A percentile compares a stretch with the other conserved stretches of the same genome.
These are phyloP conservation scores for Ictalurus punctatus DNA, from an alignment of 2,113 vertebrate genomes.

Conservation along the genomic window DNA sequence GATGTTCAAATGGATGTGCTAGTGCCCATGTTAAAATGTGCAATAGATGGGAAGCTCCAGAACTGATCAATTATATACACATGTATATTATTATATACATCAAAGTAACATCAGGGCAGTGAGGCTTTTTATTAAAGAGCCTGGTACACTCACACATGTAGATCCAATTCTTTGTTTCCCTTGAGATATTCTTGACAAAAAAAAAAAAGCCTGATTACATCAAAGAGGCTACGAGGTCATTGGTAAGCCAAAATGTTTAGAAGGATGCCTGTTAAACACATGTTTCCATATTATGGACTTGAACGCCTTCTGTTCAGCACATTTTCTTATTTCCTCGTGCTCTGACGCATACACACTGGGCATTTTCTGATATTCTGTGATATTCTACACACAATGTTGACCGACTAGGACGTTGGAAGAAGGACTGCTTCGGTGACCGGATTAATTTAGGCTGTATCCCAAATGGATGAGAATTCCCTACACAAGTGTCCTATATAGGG, in stretches of 20 bases:
- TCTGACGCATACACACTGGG: neutral
- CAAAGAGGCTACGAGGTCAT: neutral
- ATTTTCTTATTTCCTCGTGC: neutral
- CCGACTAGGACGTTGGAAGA: neutral
- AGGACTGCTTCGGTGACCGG: neutral
- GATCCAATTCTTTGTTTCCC: no score
- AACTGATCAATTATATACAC: neutral
- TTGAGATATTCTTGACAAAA: neutral
- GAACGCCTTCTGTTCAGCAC: neutral
- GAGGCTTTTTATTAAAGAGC: neutral
- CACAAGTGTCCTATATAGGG: slow-evolving; percentile 14
- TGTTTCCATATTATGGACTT: neutral
- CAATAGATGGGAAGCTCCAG: neutral
- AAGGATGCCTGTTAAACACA: neutral
- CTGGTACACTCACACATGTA: no score
- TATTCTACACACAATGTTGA: neutral
- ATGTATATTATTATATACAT: neutral
- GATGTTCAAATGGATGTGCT: neutral
- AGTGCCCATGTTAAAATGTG: neutral
- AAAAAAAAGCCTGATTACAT: neutral
- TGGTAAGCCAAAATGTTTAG: neutral
- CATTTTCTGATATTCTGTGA: neutral
- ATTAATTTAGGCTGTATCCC: slow-evolving; percentile 7
- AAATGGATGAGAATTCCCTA: slow-evolving; percentile 11
- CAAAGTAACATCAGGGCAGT: neutral